Base-by-base conservation (phyloP, 2,113 vertebrate genomes). In the Ranitomeya imitator region DNA sequence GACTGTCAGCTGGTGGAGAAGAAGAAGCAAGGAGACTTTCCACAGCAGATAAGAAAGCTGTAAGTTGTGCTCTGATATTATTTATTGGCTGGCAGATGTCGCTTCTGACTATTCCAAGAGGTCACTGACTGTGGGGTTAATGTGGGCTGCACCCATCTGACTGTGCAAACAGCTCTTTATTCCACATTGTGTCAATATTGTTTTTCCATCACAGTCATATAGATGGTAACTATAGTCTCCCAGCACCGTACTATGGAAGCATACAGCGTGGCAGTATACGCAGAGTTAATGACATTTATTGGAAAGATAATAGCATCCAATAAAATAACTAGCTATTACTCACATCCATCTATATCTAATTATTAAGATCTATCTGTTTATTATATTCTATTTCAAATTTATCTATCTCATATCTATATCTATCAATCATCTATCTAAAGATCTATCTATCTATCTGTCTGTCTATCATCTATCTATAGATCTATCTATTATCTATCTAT, bases 111-210 rank as follows among this genome's bases (percentile, higher is more conserved):
- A 57, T 31, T 54, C 14, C 2, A 3, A 26, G 65, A 71, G 26
- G 51, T 76, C 15, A 77, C 23, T 45, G 15, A 37, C 59, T 21
- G 45, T 60, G 65, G 60, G 80, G 59, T 71, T 84, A 84, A 51
- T 83, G 82, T 23, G 52, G 82, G 51, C 65, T 57, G 83, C 67
- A 76, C 18, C 54, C 71, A 85, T 37, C n/a, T 74, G 23, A 4
- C 69, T 85, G 6, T 77, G 51, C 54, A 9, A 45, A 45, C 37
- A 37, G 15, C 45, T 55, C n/a, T 73, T 59, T 73, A 23, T 86
- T 16, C 57, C 63, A 61, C 67, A 79, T 57, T 71, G 61, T 67
- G 76, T 86, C 85, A 86, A 79, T 67, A 86, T 79, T 86, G 61
- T 26, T 57, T 86, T 69, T 86, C 23, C 85, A 57, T 86, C 8